Conservation (phyloP, 2,888 invertebrate genomes). For the Muschampia plurimacula region DNA sequence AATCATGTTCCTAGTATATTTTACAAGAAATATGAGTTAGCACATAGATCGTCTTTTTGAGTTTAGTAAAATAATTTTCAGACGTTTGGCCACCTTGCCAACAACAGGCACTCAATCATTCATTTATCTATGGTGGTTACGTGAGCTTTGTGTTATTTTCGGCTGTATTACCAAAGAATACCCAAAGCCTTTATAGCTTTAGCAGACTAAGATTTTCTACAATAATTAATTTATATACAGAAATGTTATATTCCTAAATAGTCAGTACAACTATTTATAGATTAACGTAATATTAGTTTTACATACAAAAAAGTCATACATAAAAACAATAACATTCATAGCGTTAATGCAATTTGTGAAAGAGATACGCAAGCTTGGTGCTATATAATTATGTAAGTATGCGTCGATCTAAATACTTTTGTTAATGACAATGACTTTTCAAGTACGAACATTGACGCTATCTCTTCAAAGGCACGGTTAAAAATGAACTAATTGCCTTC, state of each 20-base stretch:
- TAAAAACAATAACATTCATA: slow-evolving; percentile 3
- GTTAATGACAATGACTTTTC: slow-evolving; percentile 9
- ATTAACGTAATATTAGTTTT: neutral
- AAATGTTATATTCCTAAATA: neutral
- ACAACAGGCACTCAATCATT: slow-evolving; percentile 45
- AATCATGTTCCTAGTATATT: too few species aligned
- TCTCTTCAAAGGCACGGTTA: slow-evolving; percentile 23
- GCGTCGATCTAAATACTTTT: neutral
- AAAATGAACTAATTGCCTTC: slow-evolving; percentile 8
- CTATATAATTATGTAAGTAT: neutral
- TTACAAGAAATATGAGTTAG: neutral
- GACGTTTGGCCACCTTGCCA: slow-evolving; percentile 40
- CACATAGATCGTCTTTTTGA: neutral
- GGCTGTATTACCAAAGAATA: neutral
- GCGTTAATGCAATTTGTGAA: neutral
- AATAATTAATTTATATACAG: neutral
- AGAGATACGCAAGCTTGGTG: slow-evolving; percentile 22
- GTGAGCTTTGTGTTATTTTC: neutral
- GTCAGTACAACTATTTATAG: neutral
- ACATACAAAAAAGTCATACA: slow-evolving; percentile 9
- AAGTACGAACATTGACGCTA: slow-evolving; percentile 28
- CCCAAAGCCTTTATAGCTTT: neutral
- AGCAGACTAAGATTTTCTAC: neutral
- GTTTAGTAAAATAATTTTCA: slow-evolving; percentile 36
- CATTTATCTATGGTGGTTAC: slow-evolving; percentile 40